Conservation (phyloP, 2,113 vertebrate species). For the Pogona vitticeps region DNA sequence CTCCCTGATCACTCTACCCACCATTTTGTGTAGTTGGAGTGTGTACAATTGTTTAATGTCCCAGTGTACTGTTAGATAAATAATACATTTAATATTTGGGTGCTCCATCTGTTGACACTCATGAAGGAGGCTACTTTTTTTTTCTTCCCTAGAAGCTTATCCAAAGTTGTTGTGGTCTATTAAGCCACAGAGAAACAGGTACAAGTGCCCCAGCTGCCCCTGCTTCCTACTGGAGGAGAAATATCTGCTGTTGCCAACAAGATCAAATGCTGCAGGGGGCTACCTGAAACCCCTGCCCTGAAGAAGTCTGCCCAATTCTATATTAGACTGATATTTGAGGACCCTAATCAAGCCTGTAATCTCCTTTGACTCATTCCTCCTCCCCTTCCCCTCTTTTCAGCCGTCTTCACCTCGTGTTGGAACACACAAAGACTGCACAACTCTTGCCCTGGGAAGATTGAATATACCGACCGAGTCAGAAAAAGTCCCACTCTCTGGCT, state of each 20-base stretch:
- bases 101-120: too few relatives aligned
- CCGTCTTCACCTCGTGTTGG: background rate
- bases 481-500: accelerated
- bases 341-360: too few relatives aligned
- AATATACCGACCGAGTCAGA: background rate
- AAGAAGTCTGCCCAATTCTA: background rate
- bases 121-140: too few relatives aligned
- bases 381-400: background rate
- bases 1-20: too few relatives aligned
- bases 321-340: background rate
- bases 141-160: too few relatives aligned
- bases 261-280: too few relatives aligned
- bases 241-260: background rate
- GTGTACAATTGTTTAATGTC: too few relatives aligned
- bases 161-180: too few relatives aligned
- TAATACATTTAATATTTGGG: too few relatives aligned
- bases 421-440: background rate
- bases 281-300: background rate
- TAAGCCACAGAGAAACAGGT: background rate
- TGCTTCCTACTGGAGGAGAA: background rate
- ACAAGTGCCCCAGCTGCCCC: background rate
- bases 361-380: background rate
- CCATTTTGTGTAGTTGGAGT: background rate
- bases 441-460: background rate
- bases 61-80: too few relatives aligned